Base-by-base conservation (phyloP, 2,888 invertebrate genomes). In the Steromphala cineraria region DNA sequence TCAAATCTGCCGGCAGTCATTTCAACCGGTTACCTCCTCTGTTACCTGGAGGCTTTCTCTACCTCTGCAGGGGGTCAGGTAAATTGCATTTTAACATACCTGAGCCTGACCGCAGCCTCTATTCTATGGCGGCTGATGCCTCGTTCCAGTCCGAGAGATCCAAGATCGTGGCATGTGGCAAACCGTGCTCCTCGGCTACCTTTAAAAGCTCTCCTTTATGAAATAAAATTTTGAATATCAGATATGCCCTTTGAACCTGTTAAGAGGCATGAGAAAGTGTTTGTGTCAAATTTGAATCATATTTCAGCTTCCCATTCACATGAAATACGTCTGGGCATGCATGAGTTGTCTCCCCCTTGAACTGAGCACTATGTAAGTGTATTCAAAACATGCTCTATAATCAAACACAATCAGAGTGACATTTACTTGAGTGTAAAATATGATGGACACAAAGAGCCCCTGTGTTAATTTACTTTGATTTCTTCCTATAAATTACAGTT, bases 41-140 rank as follows among this genome's bases (percentile, higher is more conserved):
- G 62, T 62, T 62, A 62, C 62, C 62, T 62, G 62, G 10, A 24
- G 62, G 28, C 62, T 62, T 62, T 62, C 62, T 24, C 28, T 13
- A 13, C 24, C 62, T 3, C 62, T 62, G 62, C 62, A n/a, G 62
- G 62, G 24, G 28, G 62, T 62, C 62, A 24, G 24, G 24, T 62
- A 62, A 62, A 62, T 62, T 62, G 62, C 28, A 62, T 62, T 62
- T 62, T 62, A 62, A 62, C 21, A 62, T 24, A 62, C 62, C 62
- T 28, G 62, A 13, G 15, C 62, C 21, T 62, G 62, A 62, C 62
- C 62, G 28, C 62, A 62, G 62, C 28, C 24, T 24, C 24, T 17
- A 13, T 46, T 13, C 46, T 13, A 10, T 13, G 24, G 62, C 15
- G 28, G 15, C 62, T 62, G 62, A 28, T 62, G 24, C 62, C 28